Evolutionary conservation across 2,888 invertebrate species (phyloP).

Genomic region (Abscondita cerata): DNA sequence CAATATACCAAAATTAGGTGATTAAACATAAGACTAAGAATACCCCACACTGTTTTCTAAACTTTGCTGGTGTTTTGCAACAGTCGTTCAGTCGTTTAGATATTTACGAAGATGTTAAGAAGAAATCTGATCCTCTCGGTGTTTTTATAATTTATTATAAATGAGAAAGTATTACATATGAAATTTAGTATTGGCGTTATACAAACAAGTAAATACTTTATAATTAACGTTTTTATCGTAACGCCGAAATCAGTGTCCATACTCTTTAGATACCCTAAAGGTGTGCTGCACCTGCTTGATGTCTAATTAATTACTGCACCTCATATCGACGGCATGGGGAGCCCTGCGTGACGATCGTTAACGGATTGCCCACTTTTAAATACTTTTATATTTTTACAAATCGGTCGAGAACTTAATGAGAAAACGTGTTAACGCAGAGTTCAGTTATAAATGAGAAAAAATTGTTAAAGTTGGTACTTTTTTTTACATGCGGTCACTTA

Average conservation of each 20-base stretch:
- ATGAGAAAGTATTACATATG: too few relatives aligned
- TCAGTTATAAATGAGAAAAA: background rate
- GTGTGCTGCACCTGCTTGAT: constrained; percentile 49
- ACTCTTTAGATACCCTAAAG: constrained; percentile 34
- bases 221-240: constrained; percentile 27
- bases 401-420: constrained; percentile 25
- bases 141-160: too few relatives aligned
- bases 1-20: too few relatives aligned
- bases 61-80: too few relatives aligned
- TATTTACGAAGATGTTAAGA: too few relatives aligned
- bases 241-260: constrained; percentile 24
- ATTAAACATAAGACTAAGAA: too few relatives aligned
- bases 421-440: constrained; percentile 6
- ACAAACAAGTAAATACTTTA: background rate
- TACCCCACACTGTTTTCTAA: too few relatives aligned
- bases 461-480: too few relatives aligned
- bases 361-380: constrained; percentile 38
- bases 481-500: too few relatives aligned
- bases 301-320: constrained; percentile 48
- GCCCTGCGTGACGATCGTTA: constrained; percentile 47
- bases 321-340: constrained; percentile 46
- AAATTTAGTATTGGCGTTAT: too few relatives aligned
- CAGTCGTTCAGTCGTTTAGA: too few relatives aligned
- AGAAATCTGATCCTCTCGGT: too few relatives aligned
- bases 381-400: constrained; percentile 30